phyloP scores from a whole-genome alignment of 1,140 invertebrate genomes.

The Oncopodura yosiiana region DNA sequence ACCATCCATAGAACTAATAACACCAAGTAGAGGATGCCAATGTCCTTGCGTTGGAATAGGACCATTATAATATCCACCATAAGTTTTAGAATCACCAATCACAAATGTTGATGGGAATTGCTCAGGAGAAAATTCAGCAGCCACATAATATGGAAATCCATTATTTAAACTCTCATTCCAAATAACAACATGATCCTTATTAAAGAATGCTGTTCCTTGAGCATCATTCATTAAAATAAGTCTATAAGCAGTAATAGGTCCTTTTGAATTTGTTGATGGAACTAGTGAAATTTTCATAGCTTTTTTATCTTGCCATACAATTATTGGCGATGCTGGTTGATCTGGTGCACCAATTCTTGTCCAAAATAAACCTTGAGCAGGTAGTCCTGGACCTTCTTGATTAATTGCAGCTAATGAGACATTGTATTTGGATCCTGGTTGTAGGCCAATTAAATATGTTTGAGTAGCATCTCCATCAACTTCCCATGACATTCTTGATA shows the following conservation, averaged over 20 bases:
- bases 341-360: conserved; percentile 60
- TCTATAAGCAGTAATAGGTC: conserved; percentile 59
- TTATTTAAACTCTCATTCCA: conserved; percentile 50
- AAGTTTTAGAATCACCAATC: conserved; percentile 62
- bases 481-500: conserved; percentile 37
- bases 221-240: conserved; percentile 59
- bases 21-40: conserved; percentile 60
- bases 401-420: conserved; percentile 57
- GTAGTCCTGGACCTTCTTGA: conserved; percentile 49
- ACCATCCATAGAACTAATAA: conserved; percentile 56
- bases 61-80: conserved; percentile 68
- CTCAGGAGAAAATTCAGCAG: conserved; percentile 57
- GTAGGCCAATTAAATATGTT: conserved; percentile 49
- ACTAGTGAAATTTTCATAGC: conserved; percentile 53
- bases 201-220: conserved; percentile 47
- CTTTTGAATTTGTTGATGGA: conserved; percentile 57
- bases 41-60: conserved; percentile 53
- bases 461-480: conserved; percentile 41
- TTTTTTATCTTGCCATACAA: conserved; percentile 48
- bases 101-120: conserved; percentile 53
- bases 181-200: conserved; percentile 47
- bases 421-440: conserved; percentile 61
- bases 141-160: conserved; percentile 63
- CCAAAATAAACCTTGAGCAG: conserved; percentile 46
- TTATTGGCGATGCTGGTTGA: conserved; percentile 51